A percentile compares a stretch with the other conserved stretches of the same genome.
phyloP scores from a whole-genome alignment of 2,797 vertebrate genomes.

The Mallotus villosus region DNA sequence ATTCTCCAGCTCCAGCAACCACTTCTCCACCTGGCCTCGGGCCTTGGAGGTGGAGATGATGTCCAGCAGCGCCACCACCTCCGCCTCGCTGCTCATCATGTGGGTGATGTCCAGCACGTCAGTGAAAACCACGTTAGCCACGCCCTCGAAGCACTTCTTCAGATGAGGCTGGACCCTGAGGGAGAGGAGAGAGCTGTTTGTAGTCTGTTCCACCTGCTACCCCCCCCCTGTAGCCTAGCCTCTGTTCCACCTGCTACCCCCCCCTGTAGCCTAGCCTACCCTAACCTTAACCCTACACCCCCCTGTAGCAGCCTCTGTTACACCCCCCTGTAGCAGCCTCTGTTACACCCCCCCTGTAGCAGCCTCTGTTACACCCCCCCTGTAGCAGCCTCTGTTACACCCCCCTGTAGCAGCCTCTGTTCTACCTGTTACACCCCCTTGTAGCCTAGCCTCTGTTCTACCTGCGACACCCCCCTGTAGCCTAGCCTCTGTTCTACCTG shows the following conservation, averaged over 20 bases:
- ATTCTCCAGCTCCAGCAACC: slow-evolving; percentile 84
- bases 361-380: background rate
- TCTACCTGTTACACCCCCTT: too few relatives aligned
- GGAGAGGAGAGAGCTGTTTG: slow-evolving; percentile 7
- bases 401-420: background rate
- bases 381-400: background rate
- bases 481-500: too few relatives aligned
- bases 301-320: too few relatives aligned
- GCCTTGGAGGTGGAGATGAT: slow-evolving; percentile 85
- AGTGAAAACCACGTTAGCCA: slow-evolving; percentile 84
- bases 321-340: too few relatives aligned
- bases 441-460: too few relatives aligned
- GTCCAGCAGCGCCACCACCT: slow-evolving; percentile 80
- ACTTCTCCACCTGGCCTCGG: slow-evolving; percentile 90
- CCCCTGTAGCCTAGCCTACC: too few relatives aligned
- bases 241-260: too few relatives aligned
- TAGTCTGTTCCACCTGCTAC: too few relatives aligned
- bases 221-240: background rate
- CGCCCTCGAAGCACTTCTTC: slow-evolving; percentile 87
- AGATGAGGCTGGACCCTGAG: slow-evolving; percentile 82
- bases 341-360: background rate
- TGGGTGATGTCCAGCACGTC: slow-evolving; percentile 87
- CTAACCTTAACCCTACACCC: too few relatives aligned
- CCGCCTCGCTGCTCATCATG: slow-evolving; percentile 89
- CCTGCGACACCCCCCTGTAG: too few relatives aligned